These are phyloP conservation scores for Chloroclysta siterata DNA, from an alignment of 2,888 invertebrate species.

Conservation along the genomic window DNA sequence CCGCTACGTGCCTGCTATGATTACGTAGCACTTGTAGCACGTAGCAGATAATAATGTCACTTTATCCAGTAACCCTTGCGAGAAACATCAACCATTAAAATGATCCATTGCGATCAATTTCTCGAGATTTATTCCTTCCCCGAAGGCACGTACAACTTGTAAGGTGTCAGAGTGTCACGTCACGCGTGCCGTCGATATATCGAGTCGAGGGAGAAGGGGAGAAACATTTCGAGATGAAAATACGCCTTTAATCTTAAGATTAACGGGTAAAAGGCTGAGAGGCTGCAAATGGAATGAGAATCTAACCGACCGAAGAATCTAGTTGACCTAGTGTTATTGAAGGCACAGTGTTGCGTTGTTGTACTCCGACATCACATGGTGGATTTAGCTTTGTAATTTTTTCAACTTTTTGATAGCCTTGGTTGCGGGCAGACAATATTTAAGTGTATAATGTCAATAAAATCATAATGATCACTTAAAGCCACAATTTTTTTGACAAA, in stretches of 20 bases:
- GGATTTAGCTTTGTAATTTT: no score
- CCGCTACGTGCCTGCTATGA: not conserved
- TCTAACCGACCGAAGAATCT: conserved; percentile 2
- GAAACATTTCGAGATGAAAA: conserved; percentile 12
- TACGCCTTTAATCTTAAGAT: conserved; percentile 15
- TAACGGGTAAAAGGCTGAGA: conserved; percentile 5
- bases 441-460: no score
- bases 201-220: not conserved
- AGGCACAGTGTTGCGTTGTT: not conserved
- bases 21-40: not conserved
- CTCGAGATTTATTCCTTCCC: conserved; percentile 21
- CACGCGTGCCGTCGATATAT: conserved; percentile 15
- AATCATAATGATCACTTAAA: no score
- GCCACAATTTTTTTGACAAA: no score
- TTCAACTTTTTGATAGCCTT: no score
- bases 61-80: conserved; percentile 1
- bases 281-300: conserved; percentile 8
- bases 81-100: conserved; percentile 3
- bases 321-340: not conserved
- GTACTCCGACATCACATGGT: no score
- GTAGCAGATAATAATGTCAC: conserved; percentile 1
- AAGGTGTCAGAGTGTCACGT: conserved; percentile 21
- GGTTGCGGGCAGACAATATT: no score
- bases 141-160: conserved; percentile 19
- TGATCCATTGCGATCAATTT: conserved; percentile 11